A percentile compares a stretch with the other conserved stretches of the same genome.
These are phyloP conservation scores for Otis tarda DNA, from an alignment of 2,113 vertebrate species.

Conservation along the genomic window DNA sequence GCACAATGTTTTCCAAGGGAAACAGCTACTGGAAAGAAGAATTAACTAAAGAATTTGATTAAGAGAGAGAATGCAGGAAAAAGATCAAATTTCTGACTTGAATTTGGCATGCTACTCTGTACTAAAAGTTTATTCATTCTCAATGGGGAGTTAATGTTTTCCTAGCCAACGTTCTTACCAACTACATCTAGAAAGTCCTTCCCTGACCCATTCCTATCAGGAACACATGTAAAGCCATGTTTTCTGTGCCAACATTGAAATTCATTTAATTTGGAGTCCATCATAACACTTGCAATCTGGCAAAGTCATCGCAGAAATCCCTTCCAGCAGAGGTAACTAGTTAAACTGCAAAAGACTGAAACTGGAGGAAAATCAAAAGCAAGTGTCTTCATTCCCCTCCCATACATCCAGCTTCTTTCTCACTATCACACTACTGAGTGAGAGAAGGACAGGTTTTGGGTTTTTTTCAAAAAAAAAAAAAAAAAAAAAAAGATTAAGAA, in stretches of 20 bases:
- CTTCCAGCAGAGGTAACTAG: background rate
- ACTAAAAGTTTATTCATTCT: constrained; percentile 17
- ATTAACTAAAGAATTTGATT: constrained; percentile 23
- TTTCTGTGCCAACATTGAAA: background rate
- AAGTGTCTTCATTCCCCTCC: background rate
- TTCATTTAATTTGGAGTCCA: background rate
- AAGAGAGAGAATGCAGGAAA: background rate
- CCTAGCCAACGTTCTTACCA: background rate
- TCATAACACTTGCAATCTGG: background rate
- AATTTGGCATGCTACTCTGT: background rate
- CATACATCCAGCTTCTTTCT: background rate
- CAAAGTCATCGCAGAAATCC: background rate
- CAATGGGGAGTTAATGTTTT: background rate
- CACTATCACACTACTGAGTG: background rate
- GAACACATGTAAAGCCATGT: background rate
- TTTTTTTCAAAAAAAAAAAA: too few species aligned
- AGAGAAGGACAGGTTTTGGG: background rate
- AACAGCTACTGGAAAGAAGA: constrained; percentile 37
- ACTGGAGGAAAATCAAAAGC: background rate
- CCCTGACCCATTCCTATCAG: background rate
- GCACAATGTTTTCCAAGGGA: background rate
- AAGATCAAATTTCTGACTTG: background rate
- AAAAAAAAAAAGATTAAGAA: background rate
- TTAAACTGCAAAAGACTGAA: background rate
- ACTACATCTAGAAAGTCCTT: background rate